phyloP scores from a whole-genome alignment of 53 echinoderm and acorn worm species.

The Actinopyga echinites region DNA sequence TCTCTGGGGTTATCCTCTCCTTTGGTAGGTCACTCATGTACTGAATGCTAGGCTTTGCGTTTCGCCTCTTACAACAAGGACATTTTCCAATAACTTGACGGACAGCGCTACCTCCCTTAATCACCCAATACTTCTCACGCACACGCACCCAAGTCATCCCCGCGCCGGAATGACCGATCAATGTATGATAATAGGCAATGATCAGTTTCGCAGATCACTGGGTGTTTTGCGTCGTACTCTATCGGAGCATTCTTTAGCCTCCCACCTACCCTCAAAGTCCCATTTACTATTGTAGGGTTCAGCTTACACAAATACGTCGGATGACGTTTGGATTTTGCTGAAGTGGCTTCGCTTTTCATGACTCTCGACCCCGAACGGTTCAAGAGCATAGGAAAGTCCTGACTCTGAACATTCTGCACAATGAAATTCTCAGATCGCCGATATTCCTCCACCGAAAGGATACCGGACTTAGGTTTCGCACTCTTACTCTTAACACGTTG shows the following conservation, averaged over 20 bases:
- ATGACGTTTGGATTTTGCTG: too few species aligned
- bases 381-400: not conserved
- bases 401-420: constrained; percentile 24
- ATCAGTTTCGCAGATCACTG: constrained; percentile 32
- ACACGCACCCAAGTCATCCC: constrained; percentile 37
- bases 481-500: not conserved
- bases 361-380: not conserved
- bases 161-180: constrained; percentile 26
- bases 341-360: too few species aligned
- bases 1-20: constrained; percentile 48
- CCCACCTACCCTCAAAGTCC: constrained; percentile 45
- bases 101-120: not conserved
- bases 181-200: not conserved
- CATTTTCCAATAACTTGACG: constrained; percentile 27
- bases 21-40: constrained; percentile 51
- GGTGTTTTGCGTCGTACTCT: not conserved
- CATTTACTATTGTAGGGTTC: constrained; percentile 29
- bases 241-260: constrained; percentile 44
- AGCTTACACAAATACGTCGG: not conserved
- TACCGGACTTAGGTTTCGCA: not conserved
- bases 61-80: constrained; percentile 30
- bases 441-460: constrained; percentile 16
- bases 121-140: constrained; percentile 45
- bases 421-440: constrained; percentile 22
- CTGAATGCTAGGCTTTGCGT: constrained; percentile 5